phyloP scores from a whole-genome alignment of 1,140 invertebrate species.

The Ips nitidus region DNA sequence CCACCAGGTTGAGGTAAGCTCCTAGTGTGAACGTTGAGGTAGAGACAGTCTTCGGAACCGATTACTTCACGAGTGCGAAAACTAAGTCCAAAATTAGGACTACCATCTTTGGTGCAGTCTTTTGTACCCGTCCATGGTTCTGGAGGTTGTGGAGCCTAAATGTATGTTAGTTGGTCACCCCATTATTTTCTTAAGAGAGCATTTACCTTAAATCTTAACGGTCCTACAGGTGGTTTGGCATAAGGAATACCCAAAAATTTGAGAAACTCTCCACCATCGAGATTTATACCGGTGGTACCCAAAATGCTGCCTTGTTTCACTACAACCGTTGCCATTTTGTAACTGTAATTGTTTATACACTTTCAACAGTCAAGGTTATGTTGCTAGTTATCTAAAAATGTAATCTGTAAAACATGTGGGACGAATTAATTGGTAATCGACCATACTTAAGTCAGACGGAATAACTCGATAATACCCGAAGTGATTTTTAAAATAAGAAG shows the following conservation, averaged over 20 bases:
- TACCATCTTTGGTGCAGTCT: constrained; percentile 57
- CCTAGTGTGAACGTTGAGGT: constrained; percentile 66
- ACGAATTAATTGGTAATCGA: no score
- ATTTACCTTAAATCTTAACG: constrained; percentile 35
- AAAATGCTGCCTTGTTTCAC: constrained; percentile 14
- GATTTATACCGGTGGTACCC: constrained; percentile 13
- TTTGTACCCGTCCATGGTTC: constrained; percentile 59
- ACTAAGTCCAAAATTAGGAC: constrained; percentile 41
- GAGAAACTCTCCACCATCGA: constrained; percentile 10
- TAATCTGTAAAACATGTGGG: no score
- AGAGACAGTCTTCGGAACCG: constrained; percentile 77
- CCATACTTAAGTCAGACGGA: no score
- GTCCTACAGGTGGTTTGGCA: constrained; percentile 24
- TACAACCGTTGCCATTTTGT: background rate
- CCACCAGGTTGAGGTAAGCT: constrained; percentile 31
- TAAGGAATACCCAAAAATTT: constrained; percentile 30
- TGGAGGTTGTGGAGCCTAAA: constrained; percentile 57
- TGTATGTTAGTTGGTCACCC: background rate
- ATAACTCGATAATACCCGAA: no score
- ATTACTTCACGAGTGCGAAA: constrained; percentile 43
- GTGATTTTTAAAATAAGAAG: no score
- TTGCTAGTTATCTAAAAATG: no score
- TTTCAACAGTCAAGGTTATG: background rate
- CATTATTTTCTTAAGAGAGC: background rate
- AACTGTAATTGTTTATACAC: background rate